phyloP scores from a whole-genome alignment of 1,140 invertebrate genomes.

The Lasaia peninsularis region DNA sequence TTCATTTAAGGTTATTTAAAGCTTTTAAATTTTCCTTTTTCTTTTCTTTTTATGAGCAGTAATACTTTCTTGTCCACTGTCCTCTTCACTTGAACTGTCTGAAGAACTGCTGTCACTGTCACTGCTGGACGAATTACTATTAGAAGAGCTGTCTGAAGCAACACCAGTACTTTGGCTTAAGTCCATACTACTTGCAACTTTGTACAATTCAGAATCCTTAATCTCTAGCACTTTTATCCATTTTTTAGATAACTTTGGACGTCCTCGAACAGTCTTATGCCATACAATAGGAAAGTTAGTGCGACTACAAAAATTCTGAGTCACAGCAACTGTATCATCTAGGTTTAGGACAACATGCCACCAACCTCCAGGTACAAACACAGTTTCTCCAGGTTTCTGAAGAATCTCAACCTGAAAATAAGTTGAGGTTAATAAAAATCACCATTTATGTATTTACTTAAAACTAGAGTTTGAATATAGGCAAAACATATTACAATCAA shows the following conservation, averaged over 20 bases:
- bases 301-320: conserved; percentile 97
- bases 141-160: conserved; percentile 95
- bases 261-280: conserved; percentile 97
- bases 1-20: background rate
- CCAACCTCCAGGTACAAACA: conserved; percentile 98
- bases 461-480: too few species aligned
- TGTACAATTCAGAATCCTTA: conserved; percentile 89
- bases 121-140: conserved; percentile 89
- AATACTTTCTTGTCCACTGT: conserved; percentile 92
- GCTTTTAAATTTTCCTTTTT: conserved; percentile 75
- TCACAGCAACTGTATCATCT: conserved; percentile 97
- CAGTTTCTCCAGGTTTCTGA: conserved; percentile 98
- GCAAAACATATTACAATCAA: too few species aligned
- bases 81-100: conserved; percentile 79
- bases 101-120: conserved; percentile 82
- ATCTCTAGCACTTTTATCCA: conserved; percentile 86
- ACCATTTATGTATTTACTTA: background rate
- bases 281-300: conserved; percentile 98
- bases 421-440: background rate
- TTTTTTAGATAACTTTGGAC: conserved; percentile 95
- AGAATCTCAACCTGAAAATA: conserved; percentile 91
- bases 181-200: conserved; percentile 91
- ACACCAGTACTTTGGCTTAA: conserved; percentile 92
- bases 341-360: conserved; percentile 99
- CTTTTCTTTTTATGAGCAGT: conserved; percentile 93